Evolutionary conservation across 2,888 invertebrate species (phyloP).

Genomic region (Chesias legatella): DNA sequence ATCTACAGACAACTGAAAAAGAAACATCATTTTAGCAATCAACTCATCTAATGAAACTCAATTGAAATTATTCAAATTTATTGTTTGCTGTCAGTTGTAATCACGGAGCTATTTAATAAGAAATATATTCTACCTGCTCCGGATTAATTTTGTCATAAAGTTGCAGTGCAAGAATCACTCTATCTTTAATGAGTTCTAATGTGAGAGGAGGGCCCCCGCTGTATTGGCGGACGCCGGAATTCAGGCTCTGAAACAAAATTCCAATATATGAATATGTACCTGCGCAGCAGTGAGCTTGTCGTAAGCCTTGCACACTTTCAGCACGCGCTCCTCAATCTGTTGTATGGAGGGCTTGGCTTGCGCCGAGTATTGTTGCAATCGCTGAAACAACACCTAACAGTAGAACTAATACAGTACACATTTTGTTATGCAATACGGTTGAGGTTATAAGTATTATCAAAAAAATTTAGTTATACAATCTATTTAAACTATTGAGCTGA

Average conservation of each 20-base stretch:
- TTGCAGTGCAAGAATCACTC: constrained; percentile 96
- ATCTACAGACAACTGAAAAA: constrained; percentile 90
- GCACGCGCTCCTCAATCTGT: constrained; percentile 88
- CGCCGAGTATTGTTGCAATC: constrained; percentile 52
- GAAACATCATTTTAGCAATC: constrained; percentile 12
- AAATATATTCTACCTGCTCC: constrained; percentile 86
- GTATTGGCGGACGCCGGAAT: constrained; percentile 85
- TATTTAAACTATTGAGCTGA: background rate
- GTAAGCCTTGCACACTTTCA: constrained; percentile 92
- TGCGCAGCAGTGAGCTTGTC: constrained; percentile 93
- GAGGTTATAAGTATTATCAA: constrained; percentile 58
- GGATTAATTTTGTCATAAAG: constrained; percentile 98
- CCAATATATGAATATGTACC: constrained; percentile 80
- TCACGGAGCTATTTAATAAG: background rate
- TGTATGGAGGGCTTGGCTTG: constrained; percentile 79
- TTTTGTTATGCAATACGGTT: constrained; percentile 75
- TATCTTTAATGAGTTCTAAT: constrained; percentile 90
- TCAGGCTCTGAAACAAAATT: constrained; percentile 82
- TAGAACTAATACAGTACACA: constrained; percentile 59
- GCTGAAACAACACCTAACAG: constrained; percentile 66
- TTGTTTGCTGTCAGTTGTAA: background rate
- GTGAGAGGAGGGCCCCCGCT: constrained; percentile 88
- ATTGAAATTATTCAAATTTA: too few relatives aligned
- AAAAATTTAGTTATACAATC: constrained; percentile 2
- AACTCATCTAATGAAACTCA: too few relatives aligned